Base-by-base conservation (phyloP, 2,888 invertebrate species). In the Drosophila lutescens region DNA sequence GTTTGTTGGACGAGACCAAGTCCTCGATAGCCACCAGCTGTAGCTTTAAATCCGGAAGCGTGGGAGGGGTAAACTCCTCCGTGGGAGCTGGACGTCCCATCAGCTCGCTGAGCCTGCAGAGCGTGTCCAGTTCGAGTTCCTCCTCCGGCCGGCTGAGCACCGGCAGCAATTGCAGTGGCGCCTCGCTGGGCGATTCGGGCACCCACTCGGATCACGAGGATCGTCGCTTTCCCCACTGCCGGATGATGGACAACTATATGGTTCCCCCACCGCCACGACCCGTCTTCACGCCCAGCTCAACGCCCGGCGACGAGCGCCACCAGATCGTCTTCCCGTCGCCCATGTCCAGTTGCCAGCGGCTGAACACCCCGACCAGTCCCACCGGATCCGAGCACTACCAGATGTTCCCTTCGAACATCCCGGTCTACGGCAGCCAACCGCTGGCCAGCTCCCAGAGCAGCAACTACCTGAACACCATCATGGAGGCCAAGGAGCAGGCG, bases 131-230 rank as follows among this genome's bases (percentile, higher is more conserved):
- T 12, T 93, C 93, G 90, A 93, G 91, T 90, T 96, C 96, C 0
- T 96, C 96, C 0, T 96, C 96, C 0, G 97, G 97, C 0, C 94
- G 96, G 12, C 94, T 96, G 90, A 97, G 97, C 85, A 97, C 96
- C 2, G 95, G 95, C 10, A 94, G 94, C 81, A 94, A 93, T 23
- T 93, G 94, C 78, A 96, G 96, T 80, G 96, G 96, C 4, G 95
- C 95, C 36, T 97, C 97, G 82, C 93, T 96, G 0, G 96, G 96
- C 0, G 97, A 97, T 84, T 96, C 96, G 87, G 97, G 97, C 60
- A 96, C 96, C 0, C 96, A 96, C 89, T 97, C 97, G 0, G 97
- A 97, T 90, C 94, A 95, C 58, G 97, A 97, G 74, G 97, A 97
- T 60, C 94, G 96, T 74, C 89, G 92, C 15, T 87, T 88, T 10